A percentile compares a stretch with the other conserved stretches of the same genome.
phyloP scores from a whole-genome alignment of 2,797 vertebrate species.

The Chaetodon trifasciatus region DNA sequence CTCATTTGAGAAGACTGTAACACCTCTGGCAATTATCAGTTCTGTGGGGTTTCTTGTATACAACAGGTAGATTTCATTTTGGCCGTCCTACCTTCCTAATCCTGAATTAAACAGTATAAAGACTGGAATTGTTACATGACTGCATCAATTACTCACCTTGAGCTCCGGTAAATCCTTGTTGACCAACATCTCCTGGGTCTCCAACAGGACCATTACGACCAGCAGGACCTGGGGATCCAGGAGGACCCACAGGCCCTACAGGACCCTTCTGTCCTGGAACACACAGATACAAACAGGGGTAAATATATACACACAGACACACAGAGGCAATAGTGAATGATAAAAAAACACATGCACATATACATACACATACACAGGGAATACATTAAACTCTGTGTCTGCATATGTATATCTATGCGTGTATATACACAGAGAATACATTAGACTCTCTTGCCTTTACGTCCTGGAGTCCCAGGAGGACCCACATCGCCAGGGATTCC shows the following conservation, averaged over 20 bases:
- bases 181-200: slow-evolving; percentile 68
- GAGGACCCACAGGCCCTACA: slow-evolving; percentile 40
- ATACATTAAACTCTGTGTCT: neutral
- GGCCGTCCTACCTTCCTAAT: neutral
- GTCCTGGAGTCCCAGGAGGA: slow-evolving; percentile 67
- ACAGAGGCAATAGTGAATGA: neutral
- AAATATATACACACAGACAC: neutral
- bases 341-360: neutral
- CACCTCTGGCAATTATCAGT: neutral
- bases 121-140: neutral
- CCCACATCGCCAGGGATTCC: slow-evolving; percentile 61
- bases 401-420: neutral
- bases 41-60: neutral
- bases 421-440: neutral
- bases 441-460: slow-evolving; percentile 59
- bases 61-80: neutral
- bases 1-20: neutral
- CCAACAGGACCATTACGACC: slow-evolving; percentile 65
- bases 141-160: slow-evolving; percentile 61
- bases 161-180: slow-evolving; percentile 64
- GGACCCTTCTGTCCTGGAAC: slow-evolving; percentile 68
- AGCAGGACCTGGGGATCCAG: slow-evolving; percentile 56
- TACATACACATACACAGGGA: neutral
- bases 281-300: slow-evolving; percentile 1
- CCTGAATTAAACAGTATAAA: neutral